Percentiles rank a stretch among this genome's conserved stretches.
These are phyloP conservation scores for Cinclus mexicanus DNA, from an alignment of 2,113 vertebrate genomes.

Conservation along the genomic window DNA sequence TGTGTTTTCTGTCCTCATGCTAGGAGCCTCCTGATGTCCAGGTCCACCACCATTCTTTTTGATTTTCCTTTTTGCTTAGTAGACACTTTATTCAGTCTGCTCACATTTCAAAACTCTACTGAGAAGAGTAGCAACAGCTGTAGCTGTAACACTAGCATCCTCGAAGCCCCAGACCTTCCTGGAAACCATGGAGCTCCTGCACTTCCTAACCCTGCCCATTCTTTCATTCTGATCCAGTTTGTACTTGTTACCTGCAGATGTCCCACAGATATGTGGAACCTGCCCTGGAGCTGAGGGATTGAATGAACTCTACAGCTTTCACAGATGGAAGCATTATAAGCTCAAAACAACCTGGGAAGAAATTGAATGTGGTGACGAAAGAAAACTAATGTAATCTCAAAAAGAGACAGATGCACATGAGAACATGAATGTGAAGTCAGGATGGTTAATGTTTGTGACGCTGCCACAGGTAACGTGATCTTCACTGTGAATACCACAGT, in stretches of 20 bases:
- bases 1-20: not conserved
- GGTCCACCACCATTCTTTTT: not conserved
- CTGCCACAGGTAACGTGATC: not conserved
- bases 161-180: not conserved
- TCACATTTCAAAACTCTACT: not conserved
- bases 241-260: not conserved
- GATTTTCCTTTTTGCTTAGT: not conserved
- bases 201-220: not conserved
- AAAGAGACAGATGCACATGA: not conserved
- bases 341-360: not conserved
- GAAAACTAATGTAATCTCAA: not conserved
- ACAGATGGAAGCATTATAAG: not conserved
- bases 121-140: not conserved
- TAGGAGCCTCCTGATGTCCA: not conserved
- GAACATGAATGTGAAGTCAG: not conserved
- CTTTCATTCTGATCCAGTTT: not conserved
- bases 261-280: not conserved
- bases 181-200: not conserved
- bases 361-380: not conserved
- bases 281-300: not conserved
- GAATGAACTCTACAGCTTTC: not conserved
- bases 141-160: not conserved
- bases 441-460: not conserved
- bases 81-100: not conserved
- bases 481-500: not conserved